A percentile compares a stretch with the other conserved stretches of the same genome.
Evolutionary conservation across 2,797 vertebrate genomes (phyloP).

Genomic region (Staurois parvus): DNA sequence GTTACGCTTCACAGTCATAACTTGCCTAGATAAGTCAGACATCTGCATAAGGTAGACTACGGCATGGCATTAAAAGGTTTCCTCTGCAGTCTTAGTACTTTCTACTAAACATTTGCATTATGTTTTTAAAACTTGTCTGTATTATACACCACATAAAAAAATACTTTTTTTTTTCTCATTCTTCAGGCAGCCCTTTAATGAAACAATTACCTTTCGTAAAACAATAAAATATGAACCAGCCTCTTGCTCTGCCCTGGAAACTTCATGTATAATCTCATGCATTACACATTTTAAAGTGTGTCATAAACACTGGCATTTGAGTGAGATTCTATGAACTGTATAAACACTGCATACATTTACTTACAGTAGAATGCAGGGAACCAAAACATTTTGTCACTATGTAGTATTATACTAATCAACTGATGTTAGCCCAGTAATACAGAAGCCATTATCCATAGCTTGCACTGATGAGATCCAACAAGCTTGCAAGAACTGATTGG

Average conservation of each 20-base stretch:
- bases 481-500: too few species aligned
- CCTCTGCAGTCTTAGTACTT: neutral
- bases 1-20: slow-evolving; percentile 46
- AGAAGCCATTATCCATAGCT: neutral
- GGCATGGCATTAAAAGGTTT: neutral
- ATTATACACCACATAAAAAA: neutral
- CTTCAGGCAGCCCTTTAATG: neutral
- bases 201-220: slow-evolving; percentile 17
- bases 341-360: slow-evolving; percentile 32
- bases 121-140: neutral
- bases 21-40: slow-evolving; percentile 31
- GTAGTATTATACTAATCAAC: neutral
- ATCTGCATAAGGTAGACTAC: slow-evolving; percentile 23
- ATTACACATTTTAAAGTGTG: slow-evolving; percentile 45
- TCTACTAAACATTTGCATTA: neutral
- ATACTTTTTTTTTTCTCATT: slow-evolving; percentile 19
- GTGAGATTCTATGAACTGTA: slow-evolving; percentile 10
- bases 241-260: slow-evolving; percentile 26
- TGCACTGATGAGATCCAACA: neutral
- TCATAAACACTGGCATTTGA: slow-evolving; percentile 45
- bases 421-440: neutral
- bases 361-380: neutral
- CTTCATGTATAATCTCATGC: slow-evolving; percentile 36
- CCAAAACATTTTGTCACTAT: neutral
- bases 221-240: slow-evolving; percentile 14